Evolutionary conservation across 2,888 invertebrate genomes (phyloP).

Genomic region (Sinhomidia bicolor): DNA sequence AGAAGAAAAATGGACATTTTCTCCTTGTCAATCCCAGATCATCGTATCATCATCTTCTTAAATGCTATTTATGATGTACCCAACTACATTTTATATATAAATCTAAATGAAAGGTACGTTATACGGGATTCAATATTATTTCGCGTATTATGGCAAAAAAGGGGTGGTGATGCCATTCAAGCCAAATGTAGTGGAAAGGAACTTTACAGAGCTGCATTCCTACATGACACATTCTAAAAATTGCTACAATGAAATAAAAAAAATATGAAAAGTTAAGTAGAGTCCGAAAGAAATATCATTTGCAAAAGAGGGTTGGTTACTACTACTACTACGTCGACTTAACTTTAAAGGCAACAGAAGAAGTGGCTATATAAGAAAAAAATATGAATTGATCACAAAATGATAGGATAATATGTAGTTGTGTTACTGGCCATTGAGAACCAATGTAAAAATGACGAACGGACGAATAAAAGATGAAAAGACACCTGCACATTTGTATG

Average conservation of each 20-base stretch:
- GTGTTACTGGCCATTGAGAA: constrained; percentile 26
- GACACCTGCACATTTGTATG: constrained; percentile 71
- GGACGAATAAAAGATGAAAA: constrained; percentile 41
- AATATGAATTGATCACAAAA: constrained; percentile 64
- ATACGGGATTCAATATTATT: neutral
- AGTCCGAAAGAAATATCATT: constrained; percentile 53
- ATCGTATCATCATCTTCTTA: constrained; percentile 30
- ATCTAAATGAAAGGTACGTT: neutral
- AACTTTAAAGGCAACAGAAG: neutral
- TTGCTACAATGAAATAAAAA: constrained; percentile 44
- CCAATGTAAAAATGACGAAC: constrained; percentile 20
- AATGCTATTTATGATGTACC: neutral
- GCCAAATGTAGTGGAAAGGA: constrained; percentile 15
- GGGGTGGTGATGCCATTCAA: constrained; percentile 40
- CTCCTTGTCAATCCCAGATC: constrained; percentile 67
- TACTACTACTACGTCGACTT: neutral
- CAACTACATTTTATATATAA: neutral
- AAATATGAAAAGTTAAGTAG: neutral
- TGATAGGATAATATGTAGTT: constrained; percentile 58
- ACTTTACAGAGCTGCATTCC: constrained; percentile 25
- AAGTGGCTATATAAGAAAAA: constrained; percentile 43
- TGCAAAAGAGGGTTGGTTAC: constrained; percentile 56
- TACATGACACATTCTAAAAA: constrained; percentile 67
- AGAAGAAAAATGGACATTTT: constrained; percentile 69
- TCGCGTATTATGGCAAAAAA: constrained; percentile 37